These are phyloP conservation scores for Erebia ligea DNA, from an alignment of 2,888 invertebrate species.

Conservation along the genomic window DNA sequence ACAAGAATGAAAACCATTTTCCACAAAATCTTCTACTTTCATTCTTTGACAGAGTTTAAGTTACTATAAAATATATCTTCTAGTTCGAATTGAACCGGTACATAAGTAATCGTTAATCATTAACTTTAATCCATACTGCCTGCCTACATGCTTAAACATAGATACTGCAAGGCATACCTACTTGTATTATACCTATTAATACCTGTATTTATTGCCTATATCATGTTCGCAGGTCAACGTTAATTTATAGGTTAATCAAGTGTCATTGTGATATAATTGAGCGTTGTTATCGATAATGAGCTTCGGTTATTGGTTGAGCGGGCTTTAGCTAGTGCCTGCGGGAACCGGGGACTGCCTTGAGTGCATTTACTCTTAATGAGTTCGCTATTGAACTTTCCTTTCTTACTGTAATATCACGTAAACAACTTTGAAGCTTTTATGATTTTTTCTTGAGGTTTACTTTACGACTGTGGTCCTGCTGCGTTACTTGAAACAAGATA, in stretches of 20 bases:
- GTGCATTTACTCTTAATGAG: conserved; percentile 31
- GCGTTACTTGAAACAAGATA: no score
- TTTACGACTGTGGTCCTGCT: no score
- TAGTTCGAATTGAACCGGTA: no score
- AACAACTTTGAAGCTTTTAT: not conserved
- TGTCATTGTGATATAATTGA: conserved; percentile 41
- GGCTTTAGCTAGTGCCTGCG: conserved; percentile 12
- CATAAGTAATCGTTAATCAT: no score
- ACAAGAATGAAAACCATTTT: no score
- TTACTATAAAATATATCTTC: no score
- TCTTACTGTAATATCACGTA: conserved; percentile 13
- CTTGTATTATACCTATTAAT: not conserved
- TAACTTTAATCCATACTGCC: no score
- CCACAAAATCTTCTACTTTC: no score
- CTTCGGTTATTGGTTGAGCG: conserved; percentile 34
- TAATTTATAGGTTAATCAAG: conserved; percentile 31
- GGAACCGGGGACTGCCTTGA: conserved; percentile 23
- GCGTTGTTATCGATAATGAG: conserved; percentile 42
- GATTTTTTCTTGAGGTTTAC: not conserved
- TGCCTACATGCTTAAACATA: no score
- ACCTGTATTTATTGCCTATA: conserved; percentile 3
- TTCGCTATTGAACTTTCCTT: conserved; percentile 5
- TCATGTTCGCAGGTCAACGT: conserved; percentile 9
- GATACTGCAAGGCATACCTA: not conserved
- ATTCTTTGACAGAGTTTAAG: no score